Evolutionary conservation across 1,140 invertebrate species (phyloP).

Genomic region (Leptestheria dahalacensis): DNA sequence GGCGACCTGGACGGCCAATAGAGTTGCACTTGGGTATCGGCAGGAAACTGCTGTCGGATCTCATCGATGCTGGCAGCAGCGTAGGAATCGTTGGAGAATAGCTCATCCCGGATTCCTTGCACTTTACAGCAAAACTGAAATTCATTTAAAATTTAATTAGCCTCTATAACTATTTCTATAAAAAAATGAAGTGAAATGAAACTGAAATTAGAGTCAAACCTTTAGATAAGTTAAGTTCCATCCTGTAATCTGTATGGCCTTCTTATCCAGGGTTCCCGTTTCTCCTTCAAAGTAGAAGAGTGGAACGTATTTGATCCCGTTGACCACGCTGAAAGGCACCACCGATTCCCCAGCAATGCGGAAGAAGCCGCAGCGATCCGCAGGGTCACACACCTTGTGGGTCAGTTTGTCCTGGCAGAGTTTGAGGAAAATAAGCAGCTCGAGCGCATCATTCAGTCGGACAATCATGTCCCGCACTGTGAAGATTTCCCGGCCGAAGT

Average conservation of each 20-base stretch:
- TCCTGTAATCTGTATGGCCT: constrained; percentile 59
- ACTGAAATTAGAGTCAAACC: background rate
- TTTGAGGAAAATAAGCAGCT: constrained; percentile 79
- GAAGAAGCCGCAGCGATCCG: constrained; percentile 80
- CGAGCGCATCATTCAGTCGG: constrained; percentile 62
- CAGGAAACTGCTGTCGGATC: constrained; percentile 78
- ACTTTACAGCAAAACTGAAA: constrained; percentile 72
- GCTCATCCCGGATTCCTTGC: constrained; percentile 75
- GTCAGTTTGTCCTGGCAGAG: constrained; percentile 71
- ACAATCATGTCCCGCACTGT: constrained; percentile 80
- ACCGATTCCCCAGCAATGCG: constrained; percentile 86
- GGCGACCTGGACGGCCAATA: constrained; percentile 56
- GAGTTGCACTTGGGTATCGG: constrained; percentile 72
- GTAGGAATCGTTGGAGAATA: constrained; percentile 75
- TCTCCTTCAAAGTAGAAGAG: constrained; percentile 89
- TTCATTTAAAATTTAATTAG: no score
- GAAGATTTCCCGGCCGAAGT: constrained; percentile 79
- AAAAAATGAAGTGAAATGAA: background rate
- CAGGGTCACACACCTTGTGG: constrained; percentile 31
- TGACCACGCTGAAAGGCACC: constrained; percentile 76
- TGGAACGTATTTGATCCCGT: constrained; percentile 71
- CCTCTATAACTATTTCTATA: no score
- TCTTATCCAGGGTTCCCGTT: constrained; percentile 70
- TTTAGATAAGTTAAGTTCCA: constrained; percentile 86
- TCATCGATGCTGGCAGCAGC: constrained; percentile 74